Conservation (phyloP, 1,140 invertebrate species). For the Euwallacea similis region DNA sequence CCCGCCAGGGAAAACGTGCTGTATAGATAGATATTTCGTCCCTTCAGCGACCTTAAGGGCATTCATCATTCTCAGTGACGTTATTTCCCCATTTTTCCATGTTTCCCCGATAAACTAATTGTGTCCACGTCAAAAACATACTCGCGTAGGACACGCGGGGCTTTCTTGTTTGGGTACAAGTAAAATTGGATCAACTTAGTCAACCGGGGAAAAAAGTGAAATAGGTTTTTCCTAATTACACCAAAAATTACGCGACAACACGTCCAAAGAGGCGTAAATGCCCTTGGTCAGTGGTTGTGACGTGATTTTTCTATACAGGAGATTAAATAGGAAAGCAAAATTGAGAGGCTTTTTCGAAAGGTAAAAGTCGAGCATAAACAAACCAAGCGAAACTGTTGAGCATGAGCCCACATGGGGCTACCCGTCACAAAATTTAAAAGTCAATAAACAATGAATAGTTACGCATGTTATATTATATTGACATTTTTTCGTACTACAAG, state of each 20-base stretch:
- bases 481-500: too few species aligned
- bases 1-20: background rate
- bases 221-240: conserved; percentile 8
- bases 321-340: too few species aligned
- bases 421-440: too few species aligned
- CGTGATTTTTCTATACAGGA: too few species aligned
- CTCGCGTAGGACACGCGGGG: conserved; percentile 5
- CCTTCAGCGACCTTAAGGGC: conserved; percentile 28
- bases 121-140: conserved; percentile 35
- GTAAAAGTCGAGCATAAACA: too few species aligned
- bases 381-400: too few species aligned
- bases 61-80: conserved; percentile 38
- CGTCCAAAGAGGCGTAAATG: too few species aligned
- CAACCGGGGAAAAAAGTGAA: conserved; percentile 3
- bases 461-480: too few species aligned
- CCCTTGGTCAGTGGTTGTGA: too few species aligned
- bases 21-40: conserved; percentile 29
- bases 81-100: conserved; percentile 35
- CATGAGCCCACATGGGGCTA: too few species aligned
- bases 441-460: too few species aligned
- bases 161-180: conserved; percentile 22
- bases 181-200: conserved; percentile 33
- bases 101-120: conserved; percentile 37
- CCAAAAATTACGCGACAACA: background rate
- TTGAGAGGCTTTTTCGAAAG: too few species aligned